phyloP scores from a whole-genome alignment of 2,113 vertebrate species.

The Carlito syrichta region DNA sequence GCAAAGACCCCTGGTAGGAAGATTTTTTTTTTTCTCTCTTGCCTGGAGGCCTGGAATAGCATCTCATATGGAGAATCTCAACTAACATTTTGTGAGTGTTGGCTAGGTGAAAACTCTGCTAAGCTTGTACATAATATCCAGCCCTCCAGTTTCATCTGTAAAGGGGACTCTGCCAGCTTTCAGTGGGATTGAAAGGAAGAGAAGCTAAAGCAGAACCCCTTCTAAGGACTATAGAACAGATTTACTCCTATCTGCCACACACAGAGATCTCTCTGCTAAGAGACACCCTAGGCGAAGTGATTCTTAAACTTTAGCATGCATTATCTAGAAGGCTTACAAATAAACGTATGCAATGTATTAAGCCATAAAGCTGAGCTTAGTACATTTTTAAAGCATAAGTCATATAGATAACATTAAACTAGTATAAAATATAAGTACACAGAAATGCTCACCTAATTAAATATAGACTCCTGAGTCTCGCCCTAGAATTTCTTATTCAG shows the following conservation, averaged over 20 bases:
- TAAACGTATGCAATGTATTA: neutral
- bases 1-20: neutral
- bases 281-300: neutral
- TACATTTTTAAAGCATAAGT: neutral
- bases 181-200: neutral
- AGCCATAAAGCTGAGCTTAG: neutral
- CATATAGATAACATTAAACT: neutral
- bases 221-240: neutral
- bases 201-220: neutral
- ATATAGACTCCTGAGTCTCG: neutral
- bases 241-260: neutral
- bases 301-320: neutral
- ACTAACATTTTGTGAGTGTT: neutral
- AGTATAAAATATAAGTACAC: neutral
- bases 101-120: neutral
- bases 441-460: neutral
- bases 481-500: neutral
- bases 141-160: neutral
- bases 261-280: neutral
- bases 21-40: neutral
- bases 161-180: neutral
- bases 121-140: neutral
- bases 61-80: neutral
- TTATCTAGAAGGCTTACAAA: neutral
- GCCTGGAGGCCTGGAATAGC: neutral